A percentile compares a stretch with the other conserved stretches of the same genome.
These are phyloP conservation scores for Syngnathoides biaculeatus DNA, from an alignment of 2,113 vertebrate genomes.

Conservation along the genomic window DNA sequence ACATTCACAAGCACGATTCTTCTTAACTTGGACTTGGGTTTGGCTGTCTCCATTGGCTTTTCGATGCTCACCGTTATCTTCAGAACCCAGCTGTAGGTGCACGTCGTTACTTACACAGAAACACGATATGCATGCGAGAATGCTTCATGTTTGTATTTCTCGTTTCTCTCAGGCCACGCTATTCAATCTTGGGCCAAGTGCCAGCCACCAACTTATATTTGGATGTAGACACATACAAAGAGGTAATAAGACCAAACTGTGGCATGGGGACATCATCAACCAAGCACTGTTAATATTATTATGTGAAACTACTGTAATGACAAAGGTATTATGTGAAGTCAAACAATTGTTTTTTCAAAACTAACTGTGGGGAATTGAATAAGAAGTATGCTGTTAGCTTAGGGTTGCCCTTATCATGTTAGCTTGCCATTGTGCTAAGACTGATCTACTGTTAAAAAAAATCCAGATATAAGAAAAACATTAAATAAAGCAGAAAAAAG, in stretches of 20 bases:
- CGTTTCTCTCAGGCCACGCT: constrained; percentile 74
- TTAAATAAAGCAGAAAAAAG: background rate
- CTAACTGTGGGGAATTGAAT: too few species aligned
- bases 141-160: background rate
- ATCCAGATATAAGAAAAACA: background rate
- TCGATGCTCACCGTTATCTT: constrained; percentile 87
- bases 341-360: too few species aligned
- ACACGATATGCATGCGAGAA: background rate
- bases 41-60: constrained; percentile 80
- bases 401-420: too few species aligned
- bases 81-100: constrained; percentile 86
- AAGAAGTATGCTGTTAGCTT: too few species aligned
- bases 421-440: too few species aligned
- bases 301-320: background rate
- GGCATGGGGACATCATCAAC: background rate
- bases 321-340: background rate
- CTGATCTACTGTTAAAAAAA: too few species aligned
- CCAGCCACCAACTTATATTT: constrained; percentile 80
- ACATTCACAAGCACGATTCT: constrained; percentile 81
- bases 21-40: constrained; percentile 85
- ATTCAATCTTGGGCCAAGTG: constrained; percentile 85
- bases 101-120: background rate
- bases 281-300: background rate
- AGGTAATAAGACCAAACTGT: constrained; percentile 65
- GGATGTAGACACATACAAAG: constrained; percentile 76